Conservation (phyloP, 2,113 vertebrate species). For the Ancistrus triradiatus region DNA sequence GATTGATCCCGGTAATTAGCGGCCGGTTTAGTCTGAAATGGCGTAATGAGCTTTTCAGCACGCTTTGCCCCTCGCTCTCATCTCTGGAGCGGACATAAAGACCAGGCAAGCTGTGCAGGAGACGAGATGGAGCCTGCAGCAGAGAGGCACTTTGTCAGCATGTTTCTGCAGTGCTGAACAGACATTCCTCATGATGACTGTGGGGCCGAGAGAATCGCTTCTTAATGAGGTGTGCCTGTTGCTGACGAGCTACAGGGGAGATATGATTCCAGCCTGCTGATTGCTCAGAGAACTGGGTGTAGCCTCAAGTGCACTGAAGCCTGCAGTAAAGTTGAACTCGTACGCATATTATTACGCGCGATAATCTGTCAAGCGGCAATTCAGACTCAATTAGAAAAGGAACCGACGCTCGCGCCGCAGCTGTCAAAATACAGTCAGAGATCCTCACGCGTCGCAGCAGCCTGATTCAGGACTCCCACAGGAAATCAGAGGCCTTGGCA, state of each 20-base stretch:
- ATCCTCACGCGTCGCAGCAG: slow-evolving; percentile 19
- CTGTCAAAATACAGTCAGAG: slow-evolving; percentile 34
- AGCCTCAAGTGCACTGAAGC: slow-evolving; percentile 2
- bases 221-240: slow-evolving; percentile 41
- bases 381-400: slow-evolving; percentile 46
- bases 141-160: slow-evolving; percentile 21
- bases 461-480: slow-evolving; percentile 35
- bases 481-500: slow-evolving; percentile 41
- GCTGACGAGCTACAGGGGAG: slow-evolving; percentile 29
- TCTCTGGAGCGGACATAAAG: slow-evolving; percentile 15
- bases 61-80: slow-evolving; percentile 1
- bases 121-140: slow-evolving; percentile 5
- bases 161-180: slow-evolving; percentile 21
- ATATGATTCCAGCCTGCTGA: slow-evolving; percentile 17
- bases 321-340: slow-evolving; percentile 17
- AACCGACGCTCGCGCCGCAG: slow-evolving; percentile 27
- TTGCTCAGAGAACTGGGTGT: slow-evolving; percentile 6
- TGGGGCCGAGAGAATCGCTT: slow-evolving; percentile 8
- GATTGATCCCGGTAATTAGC: not conserved
- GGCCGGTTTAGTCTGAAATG: not conserved
- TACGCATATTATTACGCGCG: slow-evolving; percentile 33
- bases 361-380: slow-evolving; percentile 39
- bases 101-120: slow-evolving; percentile 22
- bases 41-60: not conserved
- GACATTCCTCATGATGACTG: slow-evolving; percentile 26